Evolutionary conservation across 2,888 invertebrate genomes (phyloP), one percentile per base, ranked within the genome.

Genomic region (Archips xylosteana): DNA sequence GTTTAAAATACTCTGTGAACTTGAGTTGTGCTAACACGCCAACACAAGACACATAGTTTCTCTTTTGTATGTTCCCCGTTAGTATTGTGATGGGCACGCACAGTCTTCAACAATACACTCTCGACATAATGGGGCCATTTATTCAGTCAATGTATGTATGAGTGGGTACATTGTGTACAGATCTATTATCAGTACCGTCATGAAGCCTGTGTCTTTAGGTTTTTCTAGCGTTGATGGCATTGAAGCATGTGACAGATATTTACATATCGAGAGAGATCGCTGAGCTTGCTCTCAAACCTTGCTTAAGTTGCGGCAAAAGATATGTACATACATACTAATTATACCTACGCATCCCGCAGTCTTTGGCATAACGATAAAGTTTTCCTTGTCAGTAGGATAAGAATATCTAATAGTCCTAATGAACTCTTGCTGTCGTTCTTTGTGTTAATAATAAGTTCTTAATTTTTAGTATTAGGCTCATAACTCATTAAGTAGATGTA

Each of bases 61-160:
- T 87, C 85, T 86, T 85, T 83, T 83, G 81, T 84, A 82, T 81
- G 80, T 87, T 89, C 87, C 87, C 85, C 84, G 87, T 85, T 85
- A 80, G 88, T 85, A 90, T 91, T 91, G 90, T 89, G 89, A 91
- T 91, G 86, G 88, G 87, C 86, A 88, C 88, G 90, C 90, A 87
- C 89, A 88, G 89, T 85, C 91, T 87, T 87, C 87, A 88, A 93
- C 92, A 93, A 93, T 93, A 88, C 90, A 81, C 83, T 88, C 87
- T 89, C 89, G 87, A 89, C 89, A 88, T 89, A 94, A 93, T 92
- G 91, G 91, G 89, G 88, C 87, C 92, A 91, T 90, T 91, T 92
- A 93, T 92, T 91, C 89, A 91, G 85, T 85, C 86, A 84, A 86
- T 87, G 87, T 87, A 69, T 70, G 70, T 82, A 84, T 87, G 86